Conservation (phyloP, 2,888 invertebrate genomes). For the Cantharis rustica region DNA sequence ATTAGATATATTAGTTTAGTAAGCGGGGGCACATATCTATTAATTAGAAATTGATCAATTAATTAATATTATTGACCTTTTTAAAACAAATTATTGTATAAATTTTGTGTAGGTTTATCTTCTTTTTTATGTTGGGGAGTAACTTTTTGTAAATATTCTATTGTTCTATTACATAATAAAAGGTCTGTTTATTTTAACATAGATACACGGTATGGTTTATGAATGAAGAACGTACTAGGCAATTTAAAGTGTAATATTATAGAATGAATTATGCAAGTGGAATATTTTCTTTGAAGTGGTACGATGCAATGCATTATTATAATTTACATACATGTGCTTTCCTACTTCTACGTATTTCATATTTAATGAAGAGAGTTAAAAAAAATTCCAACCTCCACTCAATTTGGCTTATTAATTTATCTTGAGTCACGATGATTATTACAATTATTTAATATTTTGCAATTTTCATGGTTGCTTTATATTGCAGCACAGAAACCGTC, state of each 20-base stretch:
- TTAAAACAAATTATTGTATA: background rate
- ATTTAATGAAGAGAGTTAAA: conserved; percentile 22
- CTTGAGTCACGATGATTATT: conserved; percentile 30
- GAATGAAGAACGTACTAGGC: background rate
- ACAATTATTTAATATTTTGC: conserved; percentile 32
- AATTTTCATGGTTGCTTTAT: conserved; percentile 35
- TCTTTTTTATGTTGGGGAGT: background rate
- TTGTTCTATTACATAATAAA: background rate
- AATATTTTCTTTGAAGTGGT: conserved; percentile 19
- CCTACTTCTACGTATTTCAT: conserved; percentile 6
- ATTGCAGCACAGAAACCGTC: conserved; percentile 8
- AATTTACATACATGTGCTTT: conserved; percentile 21
- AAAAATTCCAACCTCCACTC: conserved; percentile 32
- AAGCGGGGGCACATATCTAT: too few species aligned
- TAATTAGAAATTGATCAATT: background rate
- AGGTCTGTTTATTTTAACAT: background rate
- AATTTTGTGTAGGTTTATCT: conserved; percentile 46
- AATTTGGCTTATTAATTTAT: conserved; percentile 34
- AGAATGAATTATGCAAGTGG: conserved; percentile 27
- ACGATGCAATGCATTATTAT: conserved; percentile 22
- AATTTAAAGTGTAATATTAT: background rate
- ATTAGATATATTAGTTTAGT: too few species aligned
- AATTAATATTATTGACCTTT: background rate
- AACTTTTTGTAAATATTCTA: background rate
- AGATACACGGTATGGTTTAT: background rate